Base-by-base conservation (phyloP, 2,888 invertebrate species). In the Drosophila neonasuta region DNA sequence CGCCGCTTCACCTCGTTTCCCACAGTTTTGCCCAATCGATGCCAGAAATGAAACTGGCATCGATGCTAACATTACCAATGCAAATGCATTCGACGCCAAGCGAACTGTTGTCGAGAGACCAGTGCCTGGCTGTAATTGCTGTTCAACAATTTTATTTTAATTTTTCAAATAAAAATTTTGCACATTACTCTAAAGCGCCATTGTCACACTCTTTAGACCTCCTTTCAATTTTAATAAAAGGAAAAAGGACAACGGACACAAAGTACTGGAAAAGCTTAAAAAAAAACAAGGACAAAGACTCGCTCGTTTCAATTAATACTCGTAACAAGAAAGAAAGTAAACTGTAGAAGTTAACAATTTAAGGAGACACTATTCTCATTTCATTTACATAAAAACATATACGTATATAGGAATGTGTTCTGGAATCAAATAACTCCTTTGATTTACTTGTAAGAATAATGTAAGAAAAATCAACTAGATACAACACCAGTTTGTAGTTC, bases 41-140 rank as follows among this genome's bases (percentile, higher is more conserved):
- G 62, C 51, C 74, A 54, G 73, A 52, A 70, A 65, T 77, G 55
- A 79, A 79, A 82, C 77, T 79, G 83, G 67, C 73, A 74, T 61
- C 71, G 69, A 42, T 71, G 71, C 68, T 61, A 52, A 50, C 79
- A 81, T 81, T 75, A 78, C 79, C 80, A 75, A 75, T 81, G 81
- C 81, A 81, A 83, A 80, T 80, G 80, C 72, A 83, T 70, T 75
- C 75, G 55, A 10, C 50, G 65, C 51, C 71, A 60, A 39, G 30
- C 52, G 42, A 46, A 62, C 48, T 45, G 42, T 39, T 41, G 9
- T 30, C 36, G n/a, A n/a, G 10, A 20, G 55, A 45, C 20, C 39
- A 20, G n/a, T n/a, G 58, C 45, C 57, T 61, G 65, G 46, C 62
- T 65, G 62, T 80, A 80, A 80, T 80, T 81, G 82, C 73, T 65